These are phyloP conservation scores for Pandion haliaetus DNA, from an alignment of 2,113 vertebrate genomes.

Conservation along the genomic window DNA sequence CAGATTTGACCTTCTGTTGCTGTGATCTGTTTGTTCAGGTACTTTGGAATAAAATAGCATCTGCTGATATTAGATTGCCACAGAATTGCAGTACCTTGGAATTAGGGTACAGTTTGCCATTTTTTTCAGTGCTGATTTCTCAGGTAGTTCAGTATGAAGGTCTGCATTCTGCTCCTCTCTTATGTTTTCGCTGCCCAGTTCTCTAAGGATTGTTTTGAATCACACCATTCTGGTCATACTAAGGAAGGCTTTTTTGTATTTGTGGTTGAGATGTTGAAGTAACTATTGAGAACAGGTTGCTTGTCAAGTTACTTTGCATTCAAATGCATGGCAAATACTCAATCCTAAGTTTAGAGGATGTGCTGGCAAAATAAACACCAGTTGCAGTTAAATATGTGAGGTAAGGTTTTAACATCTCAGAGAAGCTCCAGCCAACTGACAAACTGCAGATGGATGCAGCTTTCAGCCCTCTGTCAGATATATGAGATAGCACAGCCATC, in stretches of 20 bases:
- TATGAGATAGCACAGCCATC: not conserved
- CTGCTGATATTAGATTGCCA: not conserved
- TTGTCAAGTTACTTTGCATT: not conserved
- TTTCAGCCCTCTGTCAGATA: not conserved
- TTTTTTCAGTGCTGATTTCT: not conserved
- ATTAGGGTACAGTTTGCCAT: not conserved
- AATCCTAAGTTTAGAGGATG: not conserved
- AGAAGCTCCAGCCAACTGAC: not conserved
- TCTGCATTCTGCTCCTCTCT: not conserved
- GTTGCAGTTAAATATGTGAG: not conserved
- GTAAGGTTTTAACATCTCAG: not conserved
- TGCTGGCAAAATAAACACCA: not conserved
- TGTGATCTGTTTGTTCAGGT: not conserved
- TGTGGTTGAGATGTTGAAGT: not conserved
- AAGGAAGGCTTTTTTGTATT: not conserved
- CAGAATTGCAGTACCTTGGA: not conserved
- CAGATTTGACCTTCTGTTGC: not conserved
- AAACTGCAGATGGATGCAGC: conserved; percentile 40
- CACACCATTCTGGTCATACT: not conserved
- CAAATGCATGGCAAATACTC: not conserved
- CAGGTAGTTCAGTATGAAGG: not conserved
- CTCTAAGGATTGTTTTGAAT: not conserved
- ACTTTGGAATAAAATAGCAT: not conserved
- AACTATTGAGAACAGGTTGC: not conserved
- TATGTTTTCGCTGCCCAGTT: not conserved